Base-by-base conservation (phyloP, 1,140 invertebrate species). In the Zaprionus gabonicus region DNA sequence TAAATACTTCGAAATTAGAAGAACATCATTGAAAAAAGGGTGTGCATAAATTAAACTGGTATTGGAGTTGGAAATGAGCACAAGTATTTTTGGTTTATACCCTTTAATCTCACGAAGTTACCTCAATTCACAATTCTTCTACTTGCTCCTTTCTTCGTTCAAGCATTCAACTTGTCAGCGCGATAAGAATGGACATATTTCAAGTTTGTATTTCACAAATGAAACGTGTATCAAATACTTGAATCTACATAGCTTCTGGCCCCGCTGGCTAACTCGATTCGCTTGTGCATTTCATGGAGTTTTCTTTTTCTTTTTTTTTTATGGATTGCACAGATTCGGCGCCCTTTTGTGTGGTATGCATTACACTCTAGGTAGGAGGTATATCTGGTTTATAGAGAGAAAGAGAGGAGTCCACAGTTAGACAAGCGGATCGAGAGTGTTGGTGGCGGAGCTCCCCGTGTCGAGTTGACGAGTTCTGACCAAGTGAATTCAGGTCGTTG, bases 401-500 rank as follows among this genome's bases (percentile, higher is more conserved):
- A 20, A 51, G 46, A 51, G 46, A 51, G 46, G 15, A 41, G 15
- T n/a, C 13, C 3, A 20, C 46, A 25, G 46, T 51, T 25, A 51
- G 46, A 51, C 46, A 51, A 51, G 46, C 46, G 27, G 53, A 56
- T 56, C 53, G 27, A 56, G 53, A 51, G 41, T 63, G 70, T 72
- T 27, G 69, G 49, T 46, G 28, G 31, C n/a, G n/a, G 17, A 6
- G 41, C 41, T n/a, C 23, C 25, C 31, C 31, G 31, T 34, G 31
- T 34, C 31, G 9, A 34, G 46, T 49, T 49, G 46, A 49, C 17
- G 46, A 25, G 46, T 51, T 51, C 46, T 60, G 51, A 31, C 34
- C 59, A 64, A 51, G 68, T 55, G 56, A 63, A 71, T 76, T 64
- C 68, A 76, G 68, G 73, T 71, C 68, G 68, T 76, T 36, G 62